Evolutionary conservation across 1,140 invertebrate genomes (phyloP), one percentile per base, ranked within the genome.

Genomic region (Sinonovacula constricta): DNA sequence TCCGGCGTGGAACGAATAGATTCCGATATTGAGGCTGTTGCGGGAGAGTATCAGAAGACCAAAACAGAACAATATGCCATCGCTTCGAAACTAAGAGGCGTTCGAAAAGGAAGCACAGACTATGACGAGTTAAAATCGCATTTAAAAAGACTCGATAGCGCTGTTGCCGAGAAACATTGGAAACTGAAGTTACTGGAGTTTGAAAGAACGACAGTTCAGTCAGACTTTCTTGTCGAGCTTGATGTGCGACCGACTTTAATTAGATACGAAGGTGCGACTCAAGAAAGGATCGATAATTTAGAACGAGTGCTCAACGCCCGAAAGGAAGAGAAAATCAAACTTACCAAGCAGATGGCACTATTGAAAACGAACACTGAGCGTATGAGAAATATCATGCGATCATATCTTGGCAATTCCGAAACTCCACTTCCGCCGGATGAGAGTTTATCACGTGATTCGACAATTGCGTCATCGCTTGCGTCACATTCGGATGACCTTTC

Each of bases 231-330:
- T 14, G 56, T 85, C 3, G 83, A 86, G 65, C 31, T 83, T 34
- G 80, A 86, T 62, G 65, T 87, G 1, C 59, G 83, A 12, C 85
- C 86, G 14, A 84, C 75, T 66, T 74, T 87, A 33, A 86, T 87
- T 33, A 69, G 75, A 22, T 87, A 83, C 69, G 59, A 68, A 18
- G 81, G 72, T 15, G 82, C 81, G 14, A 70, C 72, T 45, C 63
- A 71, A 53, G 39, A 76, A 31, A 75, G 69, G 51, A 71, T 76
- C 18, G 24, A 31, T 12, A 79, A 81, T 34, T 36, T 78, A 15
- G 30, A 78, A 53, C 39, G 56, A 26, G 31, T 78, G 2, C 36
- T 78, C 15, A 10, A 63, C 18, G 54, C 56, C 3, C 68, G 69
- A 54, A 36, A 49, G 5, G 75, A 78, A 24, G 75, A 78, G 33